Evolutionary conservation across 2,113 vertebrate genomes (phyloP), one percentile per base, ranked within the genome.

Genomic region (Capra hircus): DNA sequence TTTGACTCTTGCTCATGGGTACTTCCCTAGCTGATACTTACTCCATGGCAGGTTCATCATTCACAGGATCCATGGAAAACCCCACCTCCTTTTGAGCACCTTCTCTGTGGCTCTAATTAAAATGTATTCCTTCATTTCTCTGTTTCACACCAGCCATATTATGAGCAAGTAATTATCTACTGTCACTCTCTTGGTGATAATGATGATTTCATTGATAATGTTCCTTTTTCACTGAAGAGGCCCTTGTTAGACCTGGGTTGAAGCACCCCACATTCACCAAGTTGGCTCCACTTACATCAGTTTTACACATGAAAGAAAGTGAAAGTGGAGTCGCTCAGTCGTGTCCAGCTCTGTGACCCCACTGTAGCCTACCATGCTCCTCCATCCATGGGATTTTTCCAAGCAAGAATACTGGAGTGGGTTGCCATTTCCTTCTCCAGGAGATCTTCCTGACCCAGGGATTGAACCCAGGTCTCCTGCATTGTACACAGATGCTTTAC

Each of bases 311-410:
- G 64, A 71, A 21, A 21, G n/a, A 71, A 36, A 71, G 64, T 71
- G 64, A 36, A 23, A 71, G n/a, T 71, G 64, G 21, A 36, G 64
- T 71, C 0, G 4, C 64, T 71, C 64, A 71, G n/a, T 71, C 7
- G 3, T 17, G 7, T 9, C 64, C 1, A 10, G 23, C 64, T 36
- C 17, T 36, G 19, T 0, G 0, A 71, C 19, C 19, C 19, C 10
- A 23, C n/a, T 71, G n/a, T 21, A 71, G 64, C 64, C 64, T 23
- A 12, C 64, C 64, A 23, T 21, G 19, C 64, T 71, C 64, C n/a
- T 71, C n/a, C 15, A 0, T 64, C 30, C 64, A 36, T 71, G n/a
- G 9, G 17, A 36, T 71, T 71, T 71, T 71, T 36, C n/a, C 64
- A 71, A 10, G 64, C 64, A 71, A 36, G 17, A 36, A 11, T 71